Conservation (phyloP, 1,140 invertebrate genomes). For the Drosophila sturtevanti region DNA sequence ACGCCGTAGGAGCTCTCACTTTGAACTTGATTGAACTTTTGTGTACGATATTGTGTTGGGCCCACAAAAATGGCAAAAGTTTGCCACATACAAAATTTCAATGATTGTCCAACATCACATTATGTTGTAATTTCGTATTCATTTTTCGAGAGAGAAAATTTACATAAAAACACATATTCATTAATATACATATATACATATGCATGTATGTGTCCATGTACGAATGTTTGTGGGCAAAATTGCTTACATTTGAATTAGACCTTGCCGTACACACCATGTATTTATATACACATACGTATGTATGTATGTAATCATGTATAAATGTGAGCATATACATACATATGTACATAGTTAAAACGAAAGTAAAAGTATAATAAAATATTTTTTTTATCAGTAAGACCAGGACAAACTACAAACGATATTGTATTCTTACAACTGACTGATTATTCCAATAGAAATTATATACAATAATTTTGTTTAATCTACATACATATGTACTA, state of each 20-base stretch:
- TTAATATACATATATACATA: neutral
- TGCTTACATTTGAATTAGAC: neutral
- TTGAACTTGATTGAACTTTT: slow-evolving; percentile 37
- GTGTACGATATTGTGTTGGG: neutral
- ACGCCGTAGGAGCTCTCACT: neutral
- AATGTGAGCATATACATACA: neutral
- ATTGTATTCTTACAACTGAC: too few species aligned
- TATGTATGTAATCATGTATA: too few species aligned
- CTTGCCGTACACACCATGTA: neutral
- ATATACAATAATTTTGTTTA: too few species aligned
- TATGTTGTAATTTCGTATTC: slow-evolving; percentile 50
- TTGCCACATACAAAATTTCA: slow-evolving; percentile 47
- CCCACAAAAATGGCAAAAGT: slow-evolving; percentile 29
- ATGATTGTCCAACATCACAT: slow-evolving; percentile 19
- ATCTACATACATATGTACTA: too few species aligned
- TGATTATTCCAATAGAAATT: too few species aligned
- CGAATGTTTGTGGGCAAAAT: slow-evolving; percentile 9
- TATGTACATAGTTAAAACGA: neutral
- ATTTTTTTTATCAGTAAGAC: neutral
- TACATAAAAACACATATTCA: slow-evolving; percentile 1
- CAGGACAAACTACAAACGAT: too few species aligned
- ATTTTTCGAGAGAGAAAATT: neutral
- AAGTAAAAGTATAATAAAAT: slow-evolving; percentile 3
- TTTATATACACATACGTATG: neutral
- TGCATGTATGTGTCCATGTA: slow-evolving; percentile 12